Base-by-base conservation (phyloP, 2,113 vertebrate genomes). In the Cyanoliseus patagonus region DNA sequence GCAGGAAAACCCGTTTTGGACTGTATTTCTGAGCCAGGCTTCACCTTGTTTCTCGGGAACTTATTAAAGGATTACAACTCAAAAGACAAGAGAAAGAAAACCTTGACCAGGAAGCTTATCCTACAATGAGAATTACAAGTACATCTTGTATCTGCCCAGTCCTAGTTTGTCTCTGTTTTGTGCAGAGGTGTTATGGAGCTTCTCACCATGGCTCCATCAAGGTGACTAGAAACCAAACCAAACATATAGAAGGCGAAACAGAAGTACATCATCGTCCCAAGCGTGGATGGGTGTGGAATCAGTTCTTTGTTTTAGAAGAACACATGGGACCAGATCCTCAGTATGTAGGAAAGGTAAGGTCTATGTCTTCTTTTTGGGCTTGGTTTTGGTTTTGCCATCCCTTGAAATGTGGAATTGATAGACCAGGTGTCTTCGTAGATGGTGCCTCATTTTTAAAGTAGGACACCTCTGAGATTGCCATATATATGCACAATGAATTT, bases 241-340 rank as follows among this genome's bases (percentile, higher is more conserved):
- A 98, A 94, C 97, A 99, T 88, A 69, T 96, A 75, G 99, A 99
- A 67, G 98, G 98, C 0, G 99, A 99, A 98, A 99, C 98, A 27
- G 99, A 99, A 98, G 99, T 99, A 31, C 99, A 99, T 97, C 99
- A 99, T 97, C 98, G 99, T 87, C 99, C 99, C 33, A 99, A 99
- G 95, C 98, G 99, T 15, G 99, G 99, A 97, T 99, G 99, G 99
- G 99, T 99, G 92, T 99, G 99, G 99, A 99, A 99, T 97, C 99
- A 99, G 98, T 99, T 99, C 99, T 99, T 99, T 98, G 99, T 99
- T 99, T 99, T 99, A 99, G 99, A 99, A 99, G 99, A 99, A 98
- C 99, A 99, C 86, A 98, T 99, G 97, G 99, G 99, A 98, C 98
- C 99, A 77, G 99, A 99, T 63, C 98, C 99, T 77, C 99, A 99